Conservation (phyloP, 2,888 invertebrate genomes). For the Enchytraeus crypticus region DNA sequence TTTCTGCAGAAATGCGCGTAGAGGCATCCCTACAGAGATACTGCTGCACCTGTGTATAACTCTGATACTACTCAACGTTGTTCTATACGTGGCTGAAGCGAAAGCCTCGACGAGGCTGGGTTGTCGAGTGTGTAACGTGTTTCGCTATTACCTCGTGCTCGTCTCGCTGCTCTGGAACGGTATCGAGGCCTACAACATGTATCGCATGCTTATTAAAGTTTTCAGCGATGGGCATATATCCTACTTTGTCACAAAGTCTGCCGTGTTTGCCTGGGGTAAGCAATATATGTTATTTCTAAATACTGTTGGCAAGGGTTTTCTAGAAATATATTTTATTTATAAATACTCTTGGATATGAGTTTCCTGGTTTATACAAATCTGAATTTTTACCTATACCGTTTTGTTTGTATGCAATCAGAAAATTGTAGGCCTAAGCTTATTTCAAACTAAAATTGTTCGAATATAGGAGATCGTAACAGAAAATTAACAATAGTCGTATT, state of each 20-base stretch:
- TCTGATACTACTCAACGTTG: constrained; percentile 7
- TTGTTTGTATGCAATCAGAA: no score
- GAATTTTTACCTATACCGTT: no score
- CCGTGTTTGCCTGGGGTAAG: constrained; percentile 19
- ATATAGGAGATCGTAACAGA: no score
- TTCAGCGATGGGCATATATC: constrained; percentile 10
- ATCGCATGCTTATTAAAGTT: constrained; percentile 16
- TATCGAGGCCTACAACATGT: constrained; percentile 22
- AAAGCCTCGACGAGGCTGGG: not conserved
- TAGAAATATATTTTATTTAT: no score
- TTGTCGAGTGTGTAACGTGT: constrained; percentile 12
- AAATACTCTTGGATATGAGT: no score
- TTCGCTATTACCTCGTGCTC: constrained; percentile 19
- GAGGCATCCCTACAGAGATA: constrained; percentile 11
- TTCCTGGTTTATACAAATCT: no score
- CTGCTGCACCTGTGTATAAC: constrained; percentile 17
- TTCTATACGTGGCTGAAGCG: constrained; percentile 16
- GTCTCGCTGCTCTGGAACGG: constrained; percentile 23
- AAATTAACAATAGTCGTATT: no score
- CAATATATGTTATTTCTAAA: no score
- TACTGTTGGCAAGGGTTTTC: no score
- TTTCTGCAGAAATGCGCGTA: constrained; percentile 13
- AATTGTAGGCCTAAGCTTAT: no score
- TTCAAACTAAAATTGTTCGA: no score
- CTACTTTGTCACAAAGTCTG: constrained; percentile 17